phyloP scores from a whole-genome alignment of 2,888 invertebrate genomes.

The Axea sp. region DNA sequence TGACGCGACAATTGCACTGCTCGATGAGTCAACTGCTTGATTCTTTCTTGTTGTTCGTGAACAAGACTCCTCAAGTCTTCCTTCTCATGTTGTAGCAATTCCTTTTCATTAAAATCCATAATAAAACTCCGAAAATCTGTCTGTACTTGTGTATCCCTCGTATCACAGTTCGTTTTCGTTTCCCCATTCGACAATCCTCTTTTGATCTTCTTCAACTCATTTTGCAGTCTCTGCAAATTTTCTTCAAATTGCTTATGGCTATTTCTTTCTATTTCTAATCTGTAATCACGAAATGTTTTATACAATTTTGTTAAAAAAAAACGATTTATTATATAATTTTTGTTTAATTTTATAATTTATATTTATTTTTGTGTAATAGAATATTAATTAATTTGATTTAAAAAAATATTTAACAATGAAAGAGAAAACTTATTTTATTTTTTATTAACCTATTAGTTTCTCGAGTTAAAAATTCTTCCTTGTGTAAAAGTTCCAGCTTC shows the following conservation, averaged over 20 bases:
- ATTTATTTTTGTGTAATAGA: too few species aligned
- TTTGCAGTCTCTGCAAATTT: slow-evolving; percentile 71
- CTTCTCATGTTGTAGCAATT: slow-evolving; percentile 69
- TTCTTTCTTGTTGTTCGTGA: slow-evolving; percentile 72
- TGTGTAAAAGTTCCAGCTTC: slow-evolving; percentile 71
- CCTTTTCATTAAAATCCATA: slow-evolving; percentile 63
- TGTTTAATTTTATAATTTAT: too few species aligned
- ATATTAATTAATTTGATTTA: too few species aligned
- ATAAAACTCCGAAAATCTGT: slow-evolving; percentile 68
- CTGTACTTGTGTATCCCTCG: slow-evolving; percentile 70
- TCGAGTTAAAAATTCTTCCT: slow-evolving; percentile 71
- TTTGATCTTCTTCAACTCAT: slow-evolving; percentile 72
- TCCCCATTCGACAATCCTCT: slow-evolving; percentile 42
- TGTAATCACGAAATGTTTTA: too few species aligned
- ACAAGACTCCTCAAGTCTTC: slow-evolving; percentile 71
- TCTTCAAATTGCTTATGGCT: slow-evolving; percentile 70
- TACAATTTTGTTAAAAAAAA: too few species aligned
- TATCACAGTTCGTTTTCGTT: slow-evolving; percentile 42
- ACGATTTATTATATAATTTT: too few species aligned
- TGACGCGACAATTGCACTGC: slow-evolving; percentile 72
- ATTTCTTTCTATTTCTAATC: slow-evolving; percentile 72
- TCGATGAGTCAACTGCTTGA: slow-evolving; percentile 73
- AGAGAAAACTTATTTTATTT: neutral
- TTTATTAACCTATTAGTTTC: slow-evolving; percentile 71
- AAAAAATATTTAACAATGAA: too few species aligned